Evolutionary conservation across 2,888 invertebrate genomes (phyloP).

Genomic region (Lepidocyrtoides sp.): DNA sequence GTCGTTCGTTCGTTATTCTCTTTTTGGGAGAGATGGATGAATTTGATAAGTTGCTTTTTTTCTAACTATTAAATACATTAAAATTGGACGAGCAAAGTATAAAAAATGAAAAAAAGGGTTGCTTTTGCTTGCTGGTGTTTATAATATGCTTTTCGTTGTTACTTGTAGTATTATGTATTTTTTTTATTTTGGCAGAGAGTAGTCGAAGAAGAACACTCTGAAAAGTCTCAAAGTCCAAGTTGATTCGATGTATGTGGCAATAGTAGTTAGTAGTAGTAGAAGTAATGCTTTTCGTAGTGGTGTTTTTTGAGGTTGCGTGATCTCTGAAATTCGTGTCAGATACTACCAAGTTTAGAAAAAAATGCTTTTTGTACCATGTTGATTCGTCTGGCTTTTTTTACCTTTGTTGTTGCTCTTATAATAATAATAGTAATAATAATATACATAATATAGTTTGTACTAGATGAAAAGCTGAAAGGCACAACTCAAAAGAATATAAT

Average conservation of each 20-base stretch:
- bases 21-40: conserved; percentile 69
- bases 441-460: conserved; percentile 51
- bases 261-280: neutral
- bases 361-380: conserved; percentile 68
- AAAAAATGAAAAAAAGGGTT: conserved; percentile 65
- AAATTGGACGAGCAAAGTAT: conserved; percentile 55
- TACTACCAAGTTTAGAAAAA: conserved; percentile 68
- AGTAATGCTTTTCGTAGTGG: neutral
- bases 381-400: conserved; percentile 62
- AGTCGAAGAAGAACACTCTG: conserved; percentile 34
- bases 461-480: conserved; percentile 63
- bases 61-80: conserved; percentile 63
- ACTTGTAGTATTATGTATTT: too few species aligned
- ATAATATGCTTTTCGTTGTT: conserved; percentile 4
- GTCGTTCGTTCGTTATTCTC: conserved; percentile 60
- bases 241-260: conserved; percentile 9
- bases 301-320: conserved; percentile 75
- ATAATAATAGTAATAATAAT: conserved; percentile 33
- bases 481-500: conserved; percentile 61
- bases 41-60: conserved; percentile 67
- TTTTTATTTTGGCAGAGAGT: conserved; percentile 48
- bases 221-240: conserved; percentile 43
- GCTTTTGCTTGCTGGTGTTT: neutral
- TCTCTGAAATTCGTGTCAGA: conserved; percentile 78
- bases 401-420: conserved; percentile 47